Evolutionary conservation across 1,140 invertebrate genomes (phyloP), one percentile per base, ranked within the genome.

Genomic region (Penaeus japonicus): DNA sequence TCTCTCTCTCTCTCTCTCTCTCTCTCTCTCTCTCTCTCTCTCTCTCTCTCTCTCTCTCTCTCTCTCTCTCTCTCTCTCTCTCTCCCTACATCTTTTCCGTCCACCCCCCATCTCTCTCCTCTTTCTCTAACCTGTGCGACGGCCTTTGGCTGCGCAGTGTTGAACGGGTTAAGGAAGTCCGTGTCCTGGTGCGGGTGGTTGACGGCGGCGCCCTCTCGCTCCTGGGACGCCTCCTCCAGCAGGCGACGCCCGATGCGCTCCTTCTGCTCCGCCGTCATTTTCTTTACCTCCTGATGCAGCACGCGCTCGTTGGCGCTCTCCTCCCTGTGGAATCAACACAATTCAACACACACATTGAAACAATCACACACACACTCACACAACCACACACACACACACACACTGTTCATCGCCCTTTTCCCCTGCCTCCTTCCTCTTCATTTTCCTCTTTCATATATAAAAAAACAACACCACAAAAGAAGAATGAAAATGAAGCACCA

Each of bases 101-200:
- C 4, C 12, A 0, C 24, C 47, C n/a, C 12, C n/a, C n/a, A n/a
- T n/a, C n/a, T n/a, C n/a, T n/a, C n/a, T 20, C 7, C 4, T 70
- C 3, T 22, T 17, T 3, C 32, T 30, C 75, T 79, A 4, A 86
- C 85, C 75, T 86, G 27, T 15, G 57, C 4, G 32, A 17, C 7
- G 17, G 39, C 59, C 54, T 82, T n/a, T n/a, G 89, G 89, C 35
- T 83, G 89, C 12, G 82, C 83, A 2, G 82, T 89, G 75, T 83
- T 89, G 77, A 90, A 89, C 4, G 89, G 89, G 77, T 90, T 90
- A n/a, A 78, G 20, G 54, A 90, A 90, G 75, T 90, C 89, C 53
- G 70, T 88, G 22, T 89, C 89, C 47, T 89, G 81, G 59, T 89
- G 59, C 0, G 87, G 57, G n/a, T 82, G 55, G 39, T 54, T 30